Conservation (phyloP, 2,888 invertebrate genomes). For the Capitulum mitella region DNA sequence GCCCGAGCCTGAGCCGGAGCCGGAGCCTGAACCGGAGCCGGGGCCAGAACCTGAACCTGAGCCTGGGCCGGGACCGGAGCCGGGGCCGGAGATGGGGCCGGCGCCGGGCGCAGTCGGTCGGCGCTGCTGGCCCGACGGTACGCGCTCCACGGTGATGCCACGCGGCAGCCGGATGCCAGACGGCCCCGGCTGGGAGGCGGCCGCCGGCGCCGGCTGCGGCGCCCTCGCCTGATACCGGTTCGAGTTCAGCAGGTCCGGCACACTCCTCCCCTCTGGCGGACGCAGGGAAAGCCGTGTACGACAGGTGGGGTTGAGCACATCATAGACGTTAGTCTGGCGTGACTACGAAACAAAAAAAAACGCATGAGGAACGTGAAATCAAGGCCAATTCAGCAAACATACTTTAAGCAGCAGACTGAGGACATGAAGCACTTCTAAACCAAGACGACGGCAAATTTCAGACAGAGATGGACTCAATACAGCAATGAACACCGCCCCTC, state of each 20-base stretch:
- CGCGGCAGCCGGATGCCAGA: slow-evolving; percentile 21
- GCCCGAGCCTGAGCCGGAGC: neutral
- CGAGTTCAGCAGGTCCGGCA: neutral
- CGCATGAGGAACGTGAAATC: no score
- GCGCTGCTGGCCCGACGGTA: neutral
- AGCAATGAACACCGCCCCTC: slow-evolving; percentile 24
- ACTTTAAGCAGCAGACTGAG: no score
- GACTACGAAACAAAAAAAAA: no score
- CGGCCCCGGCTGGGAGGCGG: neutral
- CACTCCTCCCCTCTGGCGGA: neutral
- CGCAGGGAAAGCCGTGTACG: neutral
- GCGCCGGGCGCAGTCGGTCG: neutral
- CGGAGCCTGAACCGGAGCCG: no score
- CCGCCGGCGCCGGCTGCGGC: neutral
- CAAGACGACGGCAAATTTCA: neutral
- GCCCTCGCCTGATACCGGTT: neutral
- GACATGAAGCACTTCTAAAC: no score
- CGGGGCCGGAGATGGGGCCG: no score
- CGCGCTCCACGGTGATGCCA: slow-evolving; percentile 23
- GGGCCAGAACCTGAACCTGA: no score
- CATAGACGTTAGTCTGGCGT: no score
- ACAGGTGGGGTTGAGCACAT: neutral
- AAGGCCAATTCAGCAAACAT: no score
- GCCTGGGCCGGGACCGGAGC: no score
- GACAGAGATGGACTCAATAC: neutral